Evolutionary conservation across 2,113 vertebrate species (phyloP).

Genomic region (Erythrocebus patas): DNA sequence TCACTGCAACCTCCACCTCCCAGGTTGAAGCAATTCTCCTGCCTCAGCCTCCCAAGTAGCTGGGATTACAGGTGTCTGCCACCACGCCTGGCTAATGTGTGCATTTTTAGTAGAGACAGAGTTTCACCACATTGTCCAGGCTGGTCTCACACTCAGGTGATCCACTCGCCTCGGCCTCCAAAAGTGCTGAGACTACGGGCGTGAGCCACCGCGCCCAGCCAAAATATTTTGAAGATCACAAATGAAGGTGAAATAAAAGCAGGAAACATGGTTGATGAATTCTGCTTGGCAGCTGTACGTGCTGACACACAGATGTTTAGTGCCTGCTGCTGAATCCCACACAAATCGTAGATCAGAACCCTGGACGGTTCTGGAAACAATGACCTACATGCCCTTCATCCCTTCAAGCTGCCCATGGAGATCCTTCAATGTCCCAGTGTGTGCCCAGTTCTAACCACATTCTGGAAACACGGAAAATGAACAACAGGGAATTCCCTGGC

Average conservation of each 20-base stretch:
- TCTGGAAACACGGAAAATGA: background rate
- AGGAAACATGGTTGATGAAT: background rate
- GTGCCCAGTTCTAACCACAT: background rate
- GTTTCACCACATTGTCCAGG: too few relatives aligned
- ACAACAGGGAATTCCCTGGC: background rate
- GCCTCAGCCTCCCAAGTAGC: too few relatives aligned
- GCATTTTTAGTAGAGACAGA: too few relatives aligned
- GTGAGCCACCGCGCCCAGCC: too few relatives aligned
- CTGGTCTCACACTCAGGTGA: too few relatives aligned
- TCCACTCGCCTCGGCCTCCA: too few relatives aligned
- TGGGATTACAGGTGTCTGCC: too few relatives aligned
- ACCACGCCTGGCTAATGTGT: too few relatives aligned
- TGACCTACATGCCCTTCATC: background rate
- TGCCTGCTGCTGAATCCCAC: fast-evolving
- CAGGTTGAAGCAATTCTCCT: too few relatives aligned
- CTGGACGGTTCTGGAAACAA: background rate
- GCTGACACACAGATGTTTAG: background rate
- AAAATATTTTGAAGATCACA: background rate
- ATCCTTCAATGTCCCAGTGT: fast-evolving
- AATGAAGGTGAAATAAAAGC: background rate
- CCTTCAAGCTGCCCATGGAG: background rate
- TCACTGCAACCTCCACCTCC: too few relatives aligned
- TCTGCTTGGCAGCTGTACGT: too few relatives aligned
- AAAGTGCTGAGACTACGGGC: too few relatives aligned
- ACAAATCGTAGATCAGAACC: background rate